Conservation (phyloP, 2,888 invertebrate genomes). For the Drosophila monieri region DNA sequence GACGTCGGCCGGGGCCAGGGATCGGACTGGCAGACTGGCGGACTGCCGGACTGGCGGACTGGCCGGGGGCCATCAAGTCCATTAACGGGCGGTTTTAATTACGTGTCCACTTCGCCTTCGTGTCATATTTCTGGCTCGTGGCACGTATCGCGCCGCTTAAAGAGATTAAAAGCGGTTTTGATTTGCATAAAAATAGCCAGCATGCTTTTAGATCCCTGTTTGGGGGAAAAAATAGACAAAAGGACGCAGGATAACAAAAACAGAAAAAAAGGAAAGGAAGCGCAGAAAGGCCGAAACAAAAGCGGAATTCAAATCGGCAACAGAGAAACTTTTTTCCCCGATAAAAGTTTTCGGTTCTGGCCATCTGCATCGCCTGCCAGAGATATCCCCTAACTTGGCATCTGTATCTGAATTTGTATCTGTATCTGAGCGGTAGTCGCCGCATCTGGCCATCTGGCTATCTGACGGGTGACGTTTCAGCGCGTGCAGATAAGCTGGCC, state of each 20-base stretch:
- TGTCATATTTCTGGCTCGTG: constrained; percentile 45
- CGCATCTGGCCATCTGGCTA: constrained; percentile 31
- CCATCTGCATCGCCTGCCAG: constrained; percentile 38
- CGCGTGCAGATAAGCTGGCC: constrained; percentile 50
- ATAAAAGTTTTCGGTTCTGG: constrained; percentile 60
- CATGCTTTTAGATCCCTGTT: constrained; percentile 50
- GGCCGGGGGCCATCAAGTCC: constrained; percentile 51
- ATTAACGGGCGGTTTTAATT: constrained; percentile 73
- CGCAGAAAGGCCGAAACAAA: constrained; percentile 9
- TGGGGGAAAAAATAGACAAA: constrained; percentile 20
- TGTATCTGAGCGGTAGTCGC: background rate
- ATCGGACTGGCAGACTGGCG: no score
- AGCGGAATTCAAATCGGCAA: constrained; percentile 16
- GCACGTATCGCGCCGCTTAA: constrained; percentile 54
- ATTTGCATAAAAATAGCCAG: constrained; percentile 71
- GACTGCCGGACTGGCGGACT: no score
- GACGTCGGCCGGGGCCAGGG: background rate
- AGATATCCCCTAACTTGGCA: constrained; percentile 11
- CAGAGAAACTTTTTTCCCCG: constrained; percentile 43
- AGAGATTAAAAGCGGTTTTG: constrained; percentile 70
- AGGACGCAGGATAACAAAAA: constrained; percentile 30
- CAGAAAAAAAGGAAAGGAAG: background rate
- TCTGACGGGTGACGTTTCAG: constrained; percentile 57
- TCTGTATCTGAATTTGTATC: constrained; percentile 16
- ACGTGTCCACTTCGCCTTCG: constrained; percentile 69